These are phyloP conservation scores for Venustoraphidia nigricollis DNA, from an alignment of 2,888 invertebrate species.

Conservation along the genomic window DNA sequence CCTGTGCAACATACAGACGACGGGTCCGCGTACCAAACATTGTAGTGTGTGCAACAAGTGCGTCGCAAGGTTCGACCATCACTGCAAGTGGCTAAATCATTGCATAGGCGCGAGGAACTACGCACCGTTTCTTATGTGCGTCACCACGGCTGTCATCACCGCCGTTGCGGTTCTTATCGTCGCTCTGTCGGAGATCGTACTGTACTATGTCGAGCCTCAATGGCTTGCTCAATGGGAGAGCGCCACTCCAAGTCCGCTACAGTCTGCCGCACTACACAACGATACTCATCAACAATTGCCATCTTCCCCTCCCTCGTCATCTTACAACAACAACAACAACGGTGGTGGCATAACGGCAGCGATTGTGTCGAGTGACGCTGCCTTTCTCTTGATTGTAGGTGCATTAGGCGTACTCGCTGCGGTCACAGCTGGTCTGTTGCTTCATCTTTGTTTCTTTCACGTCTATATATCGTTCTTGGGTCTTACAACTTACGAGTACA, in stretches of 20 bases:
- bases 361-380: conserved; percentile 34
- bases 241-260: conserved; percentile 2
- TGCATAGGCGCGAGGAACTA: conserved; percentile 90
- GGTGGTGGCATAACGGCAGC: conserved; percentile 14
- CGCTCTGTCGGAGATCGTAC: conserved; percentile 50
- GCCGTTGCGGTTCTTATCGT: conserved; percentile 52
- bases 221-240: conserved; percentile 33
- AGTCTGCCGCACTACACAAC: conserved; percentile 5
- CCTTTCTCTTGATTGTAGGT: conserved; percentile 40
- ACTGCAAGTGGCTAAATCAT: conserved; percentile 98
- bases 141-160: conserved; percentile 60
- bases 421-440: conserved; percentile 56
- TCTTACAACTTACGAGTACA: conserved; percentile 82
- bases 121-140: conserved; percentile 64
- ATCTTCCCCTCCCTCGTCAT: conserved; percentile 4
- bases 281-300: background rate
- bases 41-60: conserved; percentile 97
- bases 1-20: conserved; percentile 71
- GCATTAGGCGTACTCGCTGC: conserved; percentile 55
- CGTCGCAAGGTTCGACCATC: conserved; percentile 87
- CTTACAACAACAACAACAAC: conserved; percentile 12
- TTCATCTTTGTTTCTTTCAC: conserved; percentile 79
- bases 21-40: conserved; percentile 72
- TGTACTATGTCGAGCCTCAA: conserved; percentile 42
- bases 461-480: conserved; percentile 73